Conservation (phyloP, 2,888 invertebrate species). For the Tryphoninae sp. region DNA sequence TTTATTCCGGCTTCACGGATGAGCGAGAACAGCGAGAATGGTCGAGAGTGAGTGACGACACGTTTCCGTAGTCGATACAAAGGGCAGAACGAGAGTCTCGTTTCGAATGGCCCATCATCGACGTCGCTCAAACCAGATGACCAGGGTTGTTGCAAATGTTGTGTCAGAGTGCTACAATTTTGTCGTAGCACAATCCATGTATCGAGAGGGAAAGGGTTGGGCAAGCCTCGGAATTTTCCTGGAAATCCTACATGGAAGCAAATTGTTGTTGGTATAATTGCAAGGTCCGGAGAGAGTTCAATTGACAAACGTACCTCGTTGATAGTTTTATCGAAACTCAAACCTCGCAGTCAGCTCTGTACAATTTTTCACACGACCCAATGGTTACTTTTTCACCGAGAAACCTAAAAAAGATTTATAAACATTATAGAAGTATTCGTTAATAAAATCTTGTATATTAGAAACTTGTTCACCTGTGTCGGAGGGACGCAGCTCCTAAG, state of each 20-base stretch:
- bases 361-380: too few species aligned
- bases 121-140: constrained; percentile 18
- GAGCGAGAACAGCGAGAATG: constrained; percentile 40
- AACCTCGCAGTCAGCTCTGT: too few species aligned
- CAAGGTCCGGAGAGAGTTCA: constrained; percentile 3
- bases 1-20: constrained; percentile 53
- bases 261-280: constrained; percentile 59
- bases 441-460: too few species aligned
- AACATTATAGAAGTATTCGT: too few species aligned
- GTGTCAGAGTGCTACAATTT: constrained; percentile 32
- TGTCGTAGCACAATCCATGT: neutral
- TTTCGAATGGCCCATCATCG: constrained; percentile 26
- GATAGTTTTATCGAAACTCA: constrained; percentile 7
- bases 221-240: constrained; percentile 64
- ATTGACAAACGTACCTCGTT: neutral
- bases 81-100: constrained; percentile 13
- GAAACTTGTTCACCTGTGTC: too few species aligned
- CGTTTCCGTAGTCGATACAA: constrained; percentile 58
- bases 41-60: constrained; percentile 42
- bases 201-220: constrained; percentile 43
- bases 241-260: constrained; percentile 67
- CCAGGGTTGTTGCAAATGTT: constrained; percentile 47
- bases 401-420: too few species aligned
- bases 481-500: neutral
- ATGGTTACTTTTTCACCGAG: too few species aligned